Conservation (phyloP, 1,140 invertebrate species). For the Drosophila nebulosa region DNA sequence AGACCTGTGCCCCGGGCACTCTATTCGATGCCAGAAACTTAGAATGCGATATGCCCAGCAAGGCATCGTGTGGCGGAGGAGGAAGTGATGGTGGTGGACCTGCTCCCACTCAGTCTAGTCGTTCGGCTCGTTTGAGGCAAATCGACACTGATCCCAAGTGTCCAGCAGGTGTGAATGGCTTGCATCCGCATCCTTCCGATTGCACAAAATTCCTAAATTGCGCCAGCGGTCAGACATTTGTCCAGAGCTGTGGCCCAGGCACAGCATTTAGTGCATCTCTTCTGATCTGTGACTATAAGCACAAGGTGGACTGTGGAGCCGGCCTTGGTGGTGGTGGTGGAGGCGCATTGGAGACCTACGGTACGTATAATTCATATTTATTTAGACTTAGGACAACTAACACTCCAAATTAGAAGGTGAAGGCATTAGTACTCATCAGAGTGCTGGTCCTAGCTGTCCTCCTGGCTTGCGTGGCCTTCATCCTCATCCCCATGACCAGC, state of each 20-base stretch:
- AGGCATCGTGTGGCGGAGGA: slow-evolving; percentile 11
- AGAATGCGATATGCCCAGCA: slow-evolving; percentile 84
- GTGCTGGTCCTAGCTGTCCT: slow-evolving; percentile 33
- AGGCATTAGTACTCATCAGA: neutral
- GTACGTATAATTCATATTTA: slow-evolving; percentile 27
- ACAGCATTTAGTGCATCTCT: slow-evolving; percentile 85
- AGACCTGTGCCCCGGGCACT: slow-evolving; percentile 86
- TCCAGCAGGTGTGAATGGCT: slow-evolving; percentile 81
- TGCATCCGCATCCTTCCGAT: slow-evolving; percentile 84
- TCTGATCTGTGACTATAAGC: slow-evolving; percentile 84
- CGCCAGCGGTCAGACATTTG: slow-evolving; percentile 82
- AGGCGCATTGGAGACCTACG: neutral
- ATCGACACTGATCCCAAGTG: slow-evolving; percentile 67
- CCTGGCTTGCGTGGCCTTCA: slow-evolving; percentile 80
- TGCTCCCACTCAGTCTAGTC: slow-evolving; percentile 24
- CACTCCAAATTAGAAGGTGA: slow-evolving; percentile 20
- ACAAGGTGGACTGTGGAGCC: slow-evolving; percentile 82
- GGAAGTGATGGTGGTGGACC: neutral
- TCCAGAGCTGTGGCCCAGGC: slow-evolving; percentile 86
- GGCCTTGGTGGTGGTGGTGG: neutral
- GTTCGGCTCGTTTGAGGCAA: slow-evolving; percentile 39
- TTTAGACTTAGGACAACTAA: slow-evolving; percentile 35
- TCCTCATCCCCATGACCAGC: slow-evolving; percentile 84
- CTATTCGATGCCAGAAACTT: slow-evolving; percentile 85
- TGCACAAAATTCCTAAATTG: slow-evolving; percentile 87